Conservation (phyloP, 2,888 invertebrate genomes). For the Hemistola chrysoprasaria region DNA sequence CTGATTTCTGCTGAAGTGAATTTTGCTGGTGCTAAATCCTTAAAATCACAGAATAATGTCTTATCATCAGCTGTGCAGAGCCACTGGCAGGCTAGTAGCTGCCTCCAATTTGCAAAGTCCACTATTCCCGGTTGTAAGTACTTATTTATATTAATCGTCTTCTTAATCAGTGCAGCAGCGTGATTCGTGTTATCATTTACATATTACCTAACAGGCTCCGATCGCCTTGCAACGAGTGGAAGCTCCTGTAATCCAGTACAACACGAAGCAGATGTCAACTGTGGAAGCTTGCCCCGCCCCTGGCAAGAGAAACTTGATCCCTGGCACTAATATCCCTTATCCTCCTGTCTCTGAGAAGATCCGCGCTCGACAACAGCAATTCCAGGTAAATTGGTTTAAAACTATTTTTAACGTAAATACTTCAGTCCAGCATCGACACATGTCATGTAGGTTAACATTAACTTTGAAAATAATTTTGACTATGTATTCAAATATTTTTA, state of each 20-base stretch:
- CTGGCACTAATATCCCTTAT: constrained; percentile 70
- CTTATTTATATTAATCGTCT: background rate
- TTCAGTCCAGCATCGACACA: no score
- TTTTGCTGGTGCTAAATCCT: no score
- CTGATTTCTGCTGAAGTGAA: constrained; percentile 29
- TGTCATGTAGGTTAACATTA: no score
- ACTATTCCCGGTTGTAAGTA: constrained; percentile 72
- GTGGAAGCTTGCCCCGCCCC: constrained; percentile 64
- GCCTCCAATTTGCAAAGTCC: constrained; percentile 67
- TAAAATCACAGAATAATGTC: constrained; percentile 54
- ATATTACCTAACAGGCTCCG: constrained; percentile 52
- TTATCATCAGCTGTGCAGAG: constrained; percentile 70
- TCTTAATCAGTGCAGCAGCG: background rate
- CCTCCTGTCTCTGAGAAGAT: constrained; percentile 57
- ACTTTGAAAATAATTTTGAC: no score
- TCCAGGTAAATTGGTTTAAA: constrained; percentile 64
- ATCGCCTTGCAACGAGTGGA: constrained; percentile 73
- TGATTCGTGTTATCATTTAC: constrained; percentile 20
- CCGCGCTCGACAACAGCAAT: constrained; percentile 57
- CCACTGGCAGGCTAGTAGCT: constrained; percentile 68
- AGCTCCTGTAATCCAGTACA: constrained; percentile 62
- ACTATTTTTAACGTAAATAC: no score
- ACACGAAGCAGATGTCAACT: constrained; percentile 63
- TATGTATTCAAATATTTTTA: no score
- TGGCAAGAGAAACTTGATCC: constrained; percentile 53